Percentiles rank a stretch among this genome's conserved stretches.
These are phyloP conservation scores for Eurypyga helias DNA, from an alignment of 2,113 vertebrate species.

Conservation along the genomic window DNA sequence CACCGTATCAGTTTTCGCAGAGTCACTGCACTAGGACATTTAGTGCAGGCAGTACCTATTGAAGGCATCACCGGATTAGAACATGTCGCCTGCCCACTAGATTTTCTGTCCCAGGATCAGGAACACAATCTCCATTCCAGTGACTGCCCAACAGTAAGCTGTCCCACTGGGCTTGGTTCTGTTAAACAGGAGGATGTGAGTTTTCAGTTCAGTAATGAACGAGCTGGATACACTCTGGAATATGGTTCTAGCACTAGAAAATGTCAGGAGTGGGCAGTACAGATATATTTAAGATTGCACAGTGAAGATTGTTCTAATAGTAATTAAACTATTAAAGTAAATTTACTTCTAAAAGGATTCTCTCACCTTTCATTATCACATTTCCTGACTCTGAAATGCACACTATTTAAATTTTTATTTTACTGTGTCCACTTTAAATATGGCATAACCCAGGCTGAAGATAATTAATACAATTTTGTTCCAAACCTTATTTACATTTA, in stretches of 20 bases:
- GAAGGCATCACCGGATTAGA: neutral
- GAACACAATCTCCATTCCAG: neutral
- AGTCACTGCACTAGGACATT: neutral
- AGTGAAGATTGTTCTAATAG: neutral
- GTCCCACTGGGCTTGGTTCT: neutral
- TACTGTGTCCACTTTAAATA: neutral
- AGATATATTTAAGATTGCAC: neutral
- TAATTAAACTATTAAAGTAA: neutral
- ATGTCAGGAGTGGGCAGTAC: neutral
- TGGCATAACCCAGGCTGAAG: neutral
- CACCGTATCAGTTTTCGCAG: neutral
- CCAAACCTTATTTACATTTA: neutral
- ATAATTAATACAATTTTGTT: neutral
- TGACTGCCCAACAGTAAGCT: neutral
- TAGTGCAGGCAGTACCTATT: neutral
- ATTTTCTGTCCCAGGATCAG: neutral
- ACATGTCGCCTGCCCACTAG: fast-evolving
- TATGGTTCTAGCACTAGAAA: neutral
- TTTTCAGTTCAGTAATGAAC: neutral
- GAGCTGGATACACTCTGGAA: neutral
- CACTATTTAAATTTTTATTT: neutral
- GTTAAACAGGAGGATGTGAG: neutral
- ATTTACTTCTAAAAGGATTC: neutral
- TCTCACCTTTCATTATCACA: neutral
- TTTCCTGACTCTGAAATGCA: neutral